Evolutionary conservation across 1,140 invertebrate species (phyloP).

Genomic region (Neotoxoptera formosana): DNA sequence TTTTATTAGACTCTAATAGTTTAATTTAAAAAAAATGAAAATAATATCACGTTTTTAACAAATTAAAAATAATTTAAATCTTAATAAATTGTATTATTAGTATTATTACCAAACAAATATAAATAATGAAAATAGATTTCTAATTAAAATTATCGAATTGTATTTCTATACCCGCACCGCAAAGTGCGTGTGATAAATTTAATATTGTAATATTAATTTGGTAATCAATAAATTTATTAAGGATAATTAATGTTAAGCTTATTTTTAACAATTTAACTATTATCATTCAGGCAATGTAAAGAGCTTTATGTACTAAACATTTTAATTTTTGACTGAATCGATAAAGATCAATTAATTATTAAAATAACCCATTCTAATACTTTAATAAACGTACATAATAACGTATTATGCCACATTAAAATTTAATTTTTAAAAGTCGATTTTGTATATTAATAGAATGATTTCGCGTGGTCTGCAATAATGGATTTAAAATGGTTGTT

Average conservation of each 20-base stretch:
- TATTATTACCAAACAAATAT: neutral
- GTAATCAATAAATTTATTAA: neutral
- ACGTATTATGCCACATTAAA: neutral
- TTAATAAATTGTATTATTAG: neutral
- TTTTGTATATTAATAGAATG: neutral
- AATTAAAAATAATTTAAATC: neutral
- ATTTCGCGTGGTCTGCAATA: neutral
- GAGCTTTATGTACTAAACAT: neutral
- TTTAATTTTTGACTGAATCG: neutral
- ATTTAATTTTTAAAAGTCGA: neutral
- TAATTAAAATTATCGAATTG: too few species aligned
- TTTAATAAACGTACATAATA: neutral
- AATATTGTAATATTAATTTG: neutral
- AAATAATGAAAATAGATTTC: too few species aligned
- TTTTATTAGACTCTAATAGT: too few species aligned
- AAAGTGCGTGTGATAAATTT: neutral
- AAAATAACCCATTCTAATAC: neutral
- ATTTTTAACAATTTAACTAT: neutral
- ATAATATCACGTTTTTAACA: neutral
- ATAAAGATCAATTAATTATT: neutral
- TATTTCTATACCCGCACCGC: neutral
- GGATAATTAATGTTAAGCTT: neutral
- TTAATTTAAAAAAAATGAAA: too few species aligned
- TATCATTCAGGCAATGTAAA: neutral
- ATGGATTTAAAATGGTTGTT: neutral